Conservation (phyloP, 2,797 vertebrate species). For the Rachycentron canadum region DNA sequence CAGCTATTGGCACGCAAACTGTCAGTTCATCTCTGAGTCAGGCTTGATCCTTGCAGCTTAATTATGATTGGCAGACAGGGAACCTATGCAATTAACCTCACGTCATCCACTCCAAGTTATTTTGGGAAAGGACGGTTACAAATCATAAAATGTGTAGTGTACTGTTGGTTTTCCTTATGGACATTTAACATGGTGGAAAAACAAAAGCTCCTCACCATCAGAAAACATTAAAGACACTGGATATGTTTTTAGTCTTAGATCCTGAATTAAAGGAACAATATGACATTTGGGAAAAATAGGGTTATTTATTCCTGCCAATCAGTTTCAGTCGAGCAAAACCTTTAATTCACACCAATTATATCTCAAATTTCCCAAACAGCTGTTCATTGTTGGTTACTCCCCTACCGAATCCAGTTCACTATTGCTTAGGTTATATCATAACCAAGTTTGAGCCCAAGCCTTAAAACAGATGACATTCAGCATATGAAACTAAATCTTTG, state of each 20-base stretch:
- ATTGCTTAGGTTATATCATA: neutral
- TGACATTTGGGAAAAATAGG: neutral
- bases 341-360: neutral
- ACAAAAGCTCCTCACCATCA: neutral
- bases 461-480: neutral
- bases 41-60: conserved; percentile 43
- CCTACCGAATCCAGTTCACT: neutral
- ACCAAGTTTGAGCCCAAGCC: neutral
- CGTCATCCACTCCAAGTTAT: conserved; percentile 12
- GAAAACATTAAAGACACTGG: neutral
- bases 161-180: neutral
- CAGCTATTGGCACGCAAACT: conserved; percentile 40
- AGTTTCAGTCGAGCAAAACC: neutral
- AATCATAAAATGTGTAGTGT: neutral
- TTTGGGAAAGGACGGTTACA: neutral
- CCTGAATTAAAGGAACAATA: neutral
- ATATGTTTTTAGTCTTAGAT: neutral
- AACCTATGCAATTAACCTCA: conserved; percentile 46
- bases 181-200: neutral
- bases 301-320: neutral
- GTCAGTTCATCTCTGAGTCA: conserved; percentile 46
- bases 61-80: conserved; percentile 59
- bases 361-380: neutral
- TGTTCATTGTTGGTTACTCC: neutral
- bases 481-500: neutral